These are phyloP conservation scores for Aramus guarauna DNA, from an alignment of 2,113 vertebrate species.

Conservation along the genomic window DNA sequence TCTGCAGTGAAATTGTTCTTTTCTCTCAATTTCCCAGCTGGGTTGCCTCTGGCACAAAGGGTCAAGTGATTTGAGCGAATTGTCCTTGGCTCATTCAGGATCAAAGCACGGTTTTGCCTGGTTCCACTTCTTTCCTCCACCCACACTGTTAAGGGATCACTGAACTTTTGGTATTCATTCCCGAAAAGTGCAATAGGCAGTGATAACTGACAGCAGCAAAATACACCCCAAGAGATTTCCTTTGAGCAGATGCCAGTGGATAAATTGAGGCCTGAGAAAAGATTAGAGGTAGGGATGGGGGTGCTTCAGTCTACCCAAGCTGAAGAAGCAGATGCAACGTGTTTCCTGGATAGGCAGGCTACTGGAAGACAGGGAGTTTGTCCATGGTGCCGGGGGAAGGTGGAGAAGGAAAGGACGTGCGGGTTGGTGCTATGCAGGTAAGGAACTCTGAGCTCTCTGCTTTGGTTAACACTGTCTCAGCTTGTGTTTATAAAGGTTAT, in stretches of 20 bases:
- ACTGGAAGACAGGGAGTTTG: background rate
- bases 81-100: background rate
- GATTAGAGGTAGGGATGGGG: background rate
- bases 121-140: background rate
- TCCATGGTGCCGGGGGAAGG: background rate
- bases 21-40: background rate
- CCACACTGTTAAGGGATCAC: background rate
- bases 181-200: background rate
- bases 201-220: background rate
- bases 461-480: background rate
- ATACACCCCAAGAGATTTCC: background rate
- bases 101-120: background rate
- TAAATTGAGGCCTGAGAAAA: background rate
- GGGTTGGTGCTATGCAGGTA: background rate
- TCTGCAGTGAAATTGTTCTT: slow-evolving; percentile 29
- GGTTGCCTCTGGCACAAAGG: background rate
- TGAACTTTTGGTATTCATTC: background rate
- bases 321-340: background rate
- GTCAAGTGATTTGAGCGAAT: background rate
- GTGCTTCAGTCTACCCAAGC: background rate
- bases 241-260: background rate
- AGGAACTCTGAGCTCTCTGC: background rate
- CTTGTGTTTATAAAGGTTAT: background rate
- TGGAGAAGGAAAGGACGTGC: background rate
- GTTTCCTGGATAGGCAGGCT: background rate